A percentile compares a stretch with the other conserved stretches of the same genome.
Evolutionary conservation across 1,140 invertebrate species (phyloP).

Genomic region (Xylocopa sonorina): DNA sequence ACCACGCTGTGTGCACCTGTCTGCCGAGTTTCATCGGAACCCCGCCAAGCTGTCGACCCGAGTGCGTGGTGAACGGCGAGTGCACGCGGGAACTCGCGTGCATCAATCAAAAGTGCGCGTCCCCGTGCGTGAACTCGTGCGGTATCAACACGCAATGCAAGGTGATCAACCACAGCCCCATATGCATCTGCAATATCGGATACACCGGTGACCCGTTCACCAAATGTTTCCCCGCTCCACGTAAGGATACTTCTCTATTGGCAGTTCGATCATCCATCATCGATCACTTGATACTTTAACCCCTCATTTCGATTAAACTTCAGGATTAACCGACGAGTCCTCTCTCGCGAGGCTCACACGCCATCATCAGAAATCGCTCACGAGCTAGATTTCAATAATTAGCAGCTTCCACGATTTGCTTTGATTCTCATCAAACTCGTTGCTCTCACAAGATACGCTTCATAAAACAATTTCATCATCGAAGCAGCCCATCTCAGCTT

Average conservation of each 20-base stretch:
- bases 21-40: slow-evolving; percentile 82
- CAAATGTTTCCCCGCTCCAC: slow-evolving; percentile 80
- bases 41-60: slow-evolving; percentile 78
- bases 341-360: neutral
- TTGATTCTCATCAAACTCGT: neutral
- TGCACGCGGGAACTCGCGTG: slow-evolving; percentile 80
- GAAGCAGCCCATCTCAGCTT: too few relatives aligned
- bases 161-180: slow-evolving; percentile 79
- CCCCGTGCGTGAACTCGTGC: slow-evolving; percentile 82
- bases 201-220: slow-evolving; percentile 83
- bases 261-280: neutral
- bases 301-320: neutral
- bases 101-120: slow-evolving; percentile 80
- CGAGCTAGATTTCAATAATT: neutral
- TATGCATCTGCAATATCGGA: slow-evolving; percentile 81
- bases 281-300: neutral
- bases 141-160: slow-evolving; percentile 79
- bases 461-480: neutral
- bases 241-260: slow-evolving; percentile 78
- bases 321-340: neutral
- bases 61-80: slow-evolving; percentile 81
- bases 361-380: neutral
- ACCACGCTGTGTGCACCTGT: slow-evolving; percentile 86
- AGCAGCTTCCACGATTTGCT: neutral
- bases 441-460: neutral